Evolutionary conservation across 2,888 invertebrate genomes (phyloP).

Genomic region (Trissolcus japonicus): DNA sequence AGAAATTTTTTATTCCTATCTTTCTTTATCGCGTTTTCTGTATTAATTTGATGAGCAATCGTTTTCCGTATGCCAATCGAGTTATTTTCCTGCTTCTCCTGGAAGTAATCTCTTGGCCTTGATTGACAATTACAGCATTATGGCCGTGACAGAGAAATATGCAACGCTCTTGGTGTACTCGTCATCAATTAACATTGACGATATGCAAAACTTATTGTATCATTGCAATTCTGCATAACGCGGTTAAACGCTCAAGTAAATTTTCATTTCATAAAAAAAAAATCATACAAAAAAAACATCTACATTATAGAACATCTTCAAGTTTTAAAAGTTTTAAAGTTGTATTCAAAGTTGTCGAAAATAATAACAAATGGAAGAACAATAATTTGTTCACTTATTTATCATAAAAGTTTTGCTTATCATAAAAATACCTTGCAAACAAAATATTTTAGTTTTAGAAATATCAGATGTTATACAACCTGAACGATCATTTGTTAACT

Average conservation of each 20-base stretch:
- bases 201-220: conserved; percentile 14
- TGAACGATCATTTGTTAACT: too few species aligned
- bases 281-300: too few species aligned
- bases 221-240: background rate
- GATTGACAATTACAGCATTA: conserved; percentile 63
- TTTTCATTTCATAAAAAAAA: background rate
- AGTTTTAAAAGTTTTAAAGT: too few species aligned
- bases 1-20: background rate
- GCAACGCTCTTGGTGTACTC: conserved; percentile 14
- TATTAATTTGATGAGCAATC: conserved; percentile 14
- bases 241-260: background rate
- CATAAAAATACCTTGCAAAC: too few species aligned
- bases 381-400: too few species aligned
- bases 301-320: too few species aligned
- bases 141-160: conserved; percentile 50
- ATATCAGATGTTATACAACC: too few species aligned
- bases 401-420: too few species aligned
- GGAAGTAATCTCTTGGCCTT: conserved; percentile 61
- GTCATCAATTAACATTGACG: conserved; percentile 24
- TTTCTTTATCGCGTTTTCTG: conserved; percentile 15
- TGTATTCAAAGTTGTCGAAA: too few species aligned
- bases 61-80: conserved; percentile 28
- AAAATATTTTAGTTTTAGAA: too few species aligned
- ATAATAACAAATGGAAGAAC: too few species aligned
- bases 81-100: conserved; percentile 32